Conservation (phyloP, 2,797 vertebrate genomes). For the Coluber constrictor region DNA sequence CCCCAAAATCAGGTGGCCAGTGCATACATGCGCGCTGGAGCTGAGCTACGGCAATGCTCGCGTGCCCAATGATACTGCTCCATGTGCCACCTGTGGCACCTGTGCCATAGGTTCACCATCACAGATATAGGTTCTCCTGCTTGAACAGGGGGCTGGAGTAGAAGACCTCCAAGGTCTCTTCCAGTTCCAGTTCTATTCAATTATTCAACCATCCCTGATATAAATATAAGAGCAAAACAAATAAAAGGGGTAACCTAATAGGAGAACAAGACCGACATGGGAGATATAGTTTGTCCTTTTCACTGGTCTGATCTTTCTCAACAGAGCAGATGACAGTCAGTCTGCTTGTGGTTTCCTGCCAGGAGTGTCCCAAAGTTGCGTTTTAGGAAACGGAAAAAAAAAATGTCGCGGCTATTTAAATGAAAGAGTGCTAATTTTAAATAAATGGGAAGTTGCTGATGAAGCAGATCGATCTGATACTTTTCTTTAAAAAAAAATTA, state of each 20-base stretch:
- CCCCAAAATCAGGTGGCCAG: too few species aligned
- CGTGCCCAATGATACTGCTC: too few species aligned
- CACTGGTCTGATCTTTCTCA: conserved; percentile 40
- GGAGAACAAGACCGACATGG: not conserved
- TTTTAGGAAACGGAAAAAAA: conserved; percentile 36
- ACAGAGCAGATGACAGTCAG: not conserved
- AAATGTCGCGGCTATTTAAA: conserved; percentile 25
- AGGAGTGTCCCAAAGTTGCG: conserved; percentile 23
- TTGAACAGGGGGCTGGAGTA: too few species aligned
- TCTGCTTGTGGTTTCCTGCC: not conserved
- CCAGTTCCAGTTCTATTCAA: too few species aligned
- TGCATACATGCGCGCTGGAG: too few species aligned
- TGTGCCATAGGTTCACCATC: too few species aligned
- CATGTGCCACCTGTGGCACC: too few species aligned
- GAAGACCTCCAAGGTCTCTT: too few species aligned
- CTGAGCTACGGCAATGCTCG: too few species aligned
- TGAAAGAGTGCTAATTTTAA: conserved; percentile 16
- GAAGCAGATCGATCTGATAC: conserved; percentile 6
- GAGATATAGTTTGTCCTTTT: conserved; percentile 38
- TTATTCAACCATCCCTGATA: not conserved
- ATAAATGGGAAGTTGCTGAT: conserved; percentile 42
- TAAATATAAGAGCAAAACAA: not conserved
- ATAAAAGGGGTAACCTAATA: not conserved
- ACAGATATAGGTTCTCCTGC: too few species aligned
- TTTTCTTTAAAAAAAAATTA: not conserved